Evolutionary conservation across 35 echinoderm and acorn worm genomes (phyloP).

Genomic region (Nesometra sesokonis): DNA sequence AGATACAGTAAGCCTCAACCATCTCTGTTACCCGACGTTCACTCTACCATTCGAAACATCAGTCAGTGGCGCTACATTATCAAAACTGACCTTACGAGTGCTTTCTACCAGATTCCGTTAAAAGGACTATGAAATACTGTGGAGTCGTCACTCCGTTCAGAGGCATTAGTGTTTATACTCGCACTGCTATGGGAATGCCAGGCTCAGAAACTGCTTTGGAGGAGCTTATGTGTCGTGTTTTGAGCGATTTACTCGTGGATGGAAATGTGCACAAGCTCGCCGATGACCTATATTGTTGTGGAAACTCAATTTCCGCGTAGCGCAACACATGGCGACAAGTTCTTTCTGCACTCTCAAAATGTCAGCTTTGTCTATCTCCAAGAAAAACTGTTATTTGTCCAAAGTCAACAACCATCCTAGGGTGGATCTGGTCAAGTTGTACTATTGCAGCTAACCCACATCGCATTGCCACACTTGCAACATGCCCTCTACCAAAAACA

Average conservation of each 20-base stretch:
- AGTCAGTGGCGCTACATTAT: conserved; percentile 46
- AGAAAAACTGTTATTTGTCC: conserved; percentile 43
- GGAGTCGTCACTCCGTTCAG: conserved; percentile 30
- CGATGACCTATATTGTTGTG: conserved; percentile 31
- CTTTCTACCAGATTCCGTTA: conserved; percentile 48
- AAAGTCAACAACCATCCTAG: conserved; percentile 39
- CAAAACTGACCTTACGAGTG: conserved; percentile 45
- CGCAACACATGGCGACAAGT: conserved; percentile 21
- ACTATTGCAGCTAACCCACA: conserved; percentile 28
- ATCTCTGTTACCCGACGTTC: conserved; percentile 40
- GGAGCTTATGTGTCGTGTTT: conserved; percentile 53
- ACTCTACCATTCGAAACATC: conserved; percentile 33
- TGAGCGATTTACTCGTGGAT: conserved; percentile 35
- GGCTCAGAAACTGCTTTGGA: conserved; percentile 57
- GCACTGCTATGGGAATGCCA: conserved; percentile 49
- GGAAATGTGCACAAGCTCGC: conserved; percentile 43
- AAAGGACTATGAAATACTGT: conserved; percentile 14
- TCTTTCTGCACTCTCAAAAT: conserved; percentile 1
- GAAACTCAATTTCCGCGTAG: conserved; percentile 7
- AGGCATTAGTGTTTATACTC: conserved; percentile 34
- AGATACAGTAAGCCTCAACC: conserved; percentile 51
- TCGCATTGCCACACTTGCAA: conserved; percentile 14
- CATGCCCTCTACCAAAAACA: background rate
- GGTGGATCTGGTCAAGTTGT: conserved; percentile 47
- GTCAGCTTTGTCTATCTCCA: conserved; percentile 2